phyloP scores from a whole-genome alignment of 2,888 invertebrate species.

The Xanthorhoe spadicearia region DNA sequence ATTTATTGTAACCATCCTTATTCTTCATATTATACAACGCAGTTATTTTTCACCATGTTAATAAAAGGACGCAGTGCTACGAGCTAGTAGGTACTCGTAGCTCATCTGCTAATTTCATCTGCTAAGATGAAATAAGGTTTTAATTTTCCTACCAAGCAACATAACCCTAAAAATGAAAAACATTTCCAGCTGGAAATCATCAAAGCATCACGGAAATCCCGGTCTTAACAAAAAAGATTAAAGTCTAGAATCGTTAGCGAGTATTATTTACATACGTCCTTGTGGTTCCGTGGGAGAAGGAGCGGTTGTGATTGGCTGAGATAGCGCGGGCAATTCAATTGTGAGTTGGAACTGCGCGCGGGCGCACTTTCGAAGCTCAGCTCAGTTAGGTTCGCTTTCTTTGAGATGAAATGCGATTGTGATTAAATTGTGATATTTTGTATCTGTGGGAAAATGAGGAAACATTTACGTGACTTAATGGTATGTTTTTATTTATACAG shows the following conservation, averaged over 20 bases:
- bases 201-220: constrained; percentile 20
- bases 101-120: too few relatives aligned
- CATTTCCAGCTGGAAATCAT: constrained; percentile 23
- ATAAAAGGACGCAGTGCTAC: neutral
- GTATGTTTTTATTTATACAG: constrained; percentile 39
- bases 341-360: constrained; percentile 63
- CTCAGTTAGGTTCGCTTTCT: constrained; percentile 70
- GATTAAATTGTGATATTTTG: constrained; percentile 49
- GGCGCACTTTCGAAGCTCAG: constrained; percentile 75
- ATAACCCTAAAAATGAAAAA: constrained; percentile 23
- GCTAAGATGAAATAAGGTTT: neutral
- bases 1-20: too few relatives aligned
- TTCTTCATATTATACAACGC: too few relatives aligned
- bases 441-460: constrained; percentile 36
- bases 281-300: constrained; percentile 64
- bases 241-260: constrained; percentile 54
- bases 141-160: neutral
- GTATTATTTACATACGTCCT: constrained; percentile 65
- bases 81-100: too few relatives aligned
- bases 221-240: constrained; percentile 27
- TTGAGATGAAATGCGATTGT: constrained; percentile 67
- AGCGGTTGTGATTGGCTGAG: constrained; percentile 64
- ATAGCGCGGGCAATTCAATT: constrained; percentile 77
- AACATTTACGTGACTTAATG: constrained; percentile 24
- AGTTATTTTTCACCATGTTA: neutral